A percentile compares a stretch with the other conserved stretches of the same genome.
Conservation (phyloP, 2,113 vertebrate species). For the Catharus fuscescens region DNA sequence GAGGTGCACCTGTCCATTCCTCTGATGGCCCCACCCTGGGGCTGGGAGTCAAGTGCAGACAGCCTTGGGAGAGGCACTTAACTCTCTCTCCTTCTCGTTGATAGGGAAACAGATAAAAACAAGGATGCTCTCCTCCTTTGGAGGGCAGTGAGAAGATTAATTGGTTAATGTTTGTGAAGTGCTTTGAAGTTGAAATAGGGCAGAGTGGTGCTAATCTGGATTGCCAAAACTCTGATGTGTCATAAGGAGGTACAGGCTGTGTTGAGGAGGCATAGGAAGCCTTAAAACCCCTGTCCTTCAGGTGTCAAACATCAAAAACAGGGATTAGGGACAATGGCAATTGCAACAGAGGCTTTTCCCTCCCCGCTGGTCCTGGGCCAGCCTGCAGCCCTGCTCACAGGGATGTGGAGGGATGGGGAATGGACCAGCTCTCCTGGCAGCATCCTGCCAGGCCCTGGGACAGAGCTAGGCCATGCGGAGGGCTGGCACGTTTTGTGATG, state of each 20-base stretch:
- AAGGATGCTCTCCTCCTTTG: neutral
- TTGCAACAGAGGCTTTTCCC: neutral
- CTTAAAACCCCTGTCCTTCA: neutral
- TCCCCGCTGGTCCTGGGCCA: neutral
- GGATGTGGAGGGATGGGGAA: accelerated
- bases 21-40: neutral
- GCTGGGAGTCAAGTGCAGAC: neutral
- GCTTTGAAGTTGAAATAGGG: conserved; percentile 57
- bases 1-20: neutral
- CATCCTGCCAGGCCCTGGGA: neutral
- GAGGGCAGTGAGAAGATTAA: conserved; percentile 50
- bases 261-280: neutral
- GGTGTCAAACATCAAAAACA: neutral
- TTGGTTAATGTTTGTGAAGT: conserved; percentile 30
- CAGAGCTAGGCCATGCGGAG: too few relatives aligned
- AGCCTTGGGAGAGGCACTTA: conserved; percentile 21
- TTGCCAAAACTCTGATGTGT: conserved; percentile 42
- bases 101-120: conserved; percentile 41
- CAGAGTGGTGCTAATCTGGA: neutral
- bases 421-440: neutral
- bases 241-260: conserved; percentile 15
- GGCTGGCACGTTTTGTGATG: neutral
- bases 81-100: conserved; percentile 20
- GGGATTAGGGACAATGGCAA: neutral
- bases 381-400: neutral